Evolutionary conservation across 2,797 vertebrate species (phyloP), one percentile per base, ranked within the genome.

Genomic region (Argentina silus): DNA sequence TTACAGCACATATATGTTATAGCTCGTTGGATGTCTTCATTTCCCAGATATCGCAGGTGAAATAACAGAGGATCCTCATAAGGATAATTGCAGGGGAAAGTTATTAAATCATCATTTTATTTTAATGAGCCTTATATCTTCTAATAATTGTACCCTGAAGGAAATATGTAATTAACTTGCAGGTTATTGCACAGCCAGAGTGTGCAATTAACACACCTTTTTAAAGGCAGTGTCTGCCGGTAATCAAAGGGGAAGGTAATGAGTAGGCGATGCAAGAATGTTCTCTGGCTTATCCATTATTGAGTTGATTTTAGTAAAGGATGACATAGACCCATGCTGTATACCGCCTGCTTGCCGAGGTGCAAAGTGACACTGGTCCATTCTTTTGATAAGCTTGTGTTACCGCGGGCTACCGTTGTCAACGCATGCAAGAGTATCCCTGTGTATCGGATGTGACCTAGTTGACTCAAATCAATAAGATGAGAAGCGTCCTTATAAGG

Each of bases 101-200:
- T 89, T 89, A 91, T 93, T 90, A 91, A 92, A 92, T 92, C 85
- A 85, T 85, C 76, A 75, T 90, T 92, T 90, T 83, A 85, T 86
- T 92, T 91, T 91, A 91, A 93, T 89, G 88, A 88, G 82, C 73
- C 82, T 88, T 87, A 83, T 88, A 89, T 87, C 78, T 89, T 88
- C 75, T 89, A 90, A 89, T 84, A 85, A 90, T 79, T 74, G 85
- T 83, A 73, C 87, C 92, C 88, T 81, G 78, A 88, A 92, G 91
- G 86, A 92, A 86, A 83, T 59, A 84, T 85, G 83, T 90, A 90
- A 93, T 92, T 93, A 93, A 90, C 91, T 91, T 44, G 72, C 85
- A 89, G 89, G 91, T 92, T 88, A 89, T 89, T 89, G 85, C 77
- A 76, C 78, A 85, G 81, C 83, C 80, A 81, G 73, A 81, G 81